These are phyloP conservation scores for Phenganax marumi DNA, from an alignment of 92 coral and sea anemone species.

Conservation along the genomic window DNA sequence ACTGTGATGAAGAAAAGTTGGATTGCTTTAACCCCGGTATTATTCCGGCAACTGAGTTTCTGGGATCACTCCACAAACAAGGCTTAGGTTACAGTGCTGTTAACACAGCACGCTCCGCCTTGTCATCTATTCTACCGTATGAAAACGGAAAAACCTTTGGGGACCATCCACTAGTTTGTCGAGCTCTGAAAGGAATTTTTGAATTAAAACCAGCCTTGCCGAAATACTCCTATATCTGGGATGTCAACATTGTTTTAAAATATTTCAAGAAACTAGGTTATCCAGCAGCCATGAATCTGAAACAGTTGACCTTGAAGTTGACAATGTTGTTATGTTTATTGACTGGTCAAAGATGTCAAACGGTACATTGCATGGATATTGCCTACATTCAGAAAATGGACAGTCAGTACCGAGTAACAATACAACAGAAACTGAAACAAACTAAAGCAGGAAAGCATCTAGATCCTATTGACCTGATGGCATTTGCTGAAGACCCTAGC, in stretches of 20 bases:
- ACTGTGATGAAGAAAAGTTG: too few species aligned
- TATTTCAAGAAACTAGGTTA: not conserved
- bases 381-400: not conserved
- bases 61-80: not conserved
- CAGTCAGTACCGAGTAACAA: not conserved
- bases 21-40: too few species aligned
- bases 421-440: constrained; percentile 10
- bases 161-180: not conserved
- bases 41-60: not conserved
- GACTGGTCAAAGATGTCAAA: not conserved
- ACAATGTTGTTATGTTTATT: not conserved
- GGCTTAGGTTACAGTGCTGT: constrained; percentile 14
- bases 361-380: not conserved
- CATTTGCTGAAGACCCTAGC: not conserved
- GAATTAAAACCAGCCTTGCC: not conserved
- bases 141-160: constrained; percentile 2
- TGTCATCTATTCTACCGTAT: not conserved
- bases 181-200: constrained; percentile 6
- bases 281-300: not conserved
- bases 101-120: constrained; percentile 20
- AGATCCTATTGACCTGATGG: not conserved
- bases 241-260: not conserved
- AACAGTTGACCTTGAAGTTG: not conserved
- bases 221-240: not conserved
- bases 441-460: not conserved